A percentile compares a stretch with the other conserved stretches of the same genome.
Evolutionary conservation across 1,140 invertebrate species (phyloP).

Genomic region (Lamellibrachia luymesi): DNA sequence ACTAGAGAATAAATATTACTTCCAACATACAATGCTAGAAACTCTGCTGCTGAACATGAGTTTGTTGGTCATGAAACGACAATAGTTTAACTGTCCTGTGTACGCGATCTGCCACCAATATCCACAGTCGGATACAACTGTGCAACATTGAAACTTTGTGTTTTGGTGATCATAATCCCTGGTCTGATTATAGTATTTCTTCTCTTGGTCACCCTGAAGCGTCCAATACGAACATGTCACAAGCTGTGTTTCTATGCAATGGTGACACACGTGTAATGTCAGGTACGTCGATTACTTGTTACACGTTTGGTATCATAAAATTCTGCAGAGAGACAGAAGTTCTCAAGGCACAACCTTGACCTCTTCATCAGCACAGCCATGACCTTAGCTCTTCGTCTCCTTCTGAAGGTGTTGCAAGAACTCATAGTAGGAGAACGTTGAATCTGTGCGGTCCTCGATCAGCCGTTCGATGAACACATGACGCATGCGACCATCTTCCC

Average conservation of each 20-base stretch:
- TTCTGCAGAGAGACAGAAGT: not conserved
- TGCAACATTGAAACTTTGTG: not conserved
- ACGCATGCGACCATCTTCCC: conserved; percentile 85
- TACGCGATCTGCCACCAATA: not conserved
- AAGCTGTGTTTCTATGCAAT: not conserved
- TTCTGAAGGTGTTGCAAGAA: conserved; percentile 94
- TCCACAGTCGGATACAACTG: not conserved
- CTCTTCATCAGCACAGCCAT: not conserved
- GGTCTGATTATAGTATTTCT: not conserved
- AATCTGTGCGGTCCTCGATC: conserved; percentile 91
- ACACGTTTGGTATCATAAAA: not conserved
- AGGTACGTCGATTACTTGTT: not conserved
- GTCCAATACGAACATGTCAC: not conserved
- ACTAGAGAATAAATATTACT: not conserved
- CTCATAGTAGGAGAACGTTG: conserved; percentile 93
- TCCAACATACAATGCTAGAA: not conserved
- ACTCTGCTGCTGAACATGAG: not conserved
- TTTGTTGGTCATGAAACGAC: not conserved
- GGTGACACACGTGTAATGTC: not conserved
- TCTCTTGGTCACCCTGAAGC: not conserved
- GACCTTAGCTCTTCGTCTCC: conserved; percentile 63
- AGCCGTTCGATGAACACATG: conserved; percentile 82
- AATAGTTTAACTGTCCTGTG: not conserved
- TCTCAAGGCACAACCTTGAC: not conserved
- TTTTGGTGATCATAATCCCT: not conserved